Evolutionary conservation across 2,888 invertebrate species (phyloP).

Genomic region (Axea sp.): DNA sequence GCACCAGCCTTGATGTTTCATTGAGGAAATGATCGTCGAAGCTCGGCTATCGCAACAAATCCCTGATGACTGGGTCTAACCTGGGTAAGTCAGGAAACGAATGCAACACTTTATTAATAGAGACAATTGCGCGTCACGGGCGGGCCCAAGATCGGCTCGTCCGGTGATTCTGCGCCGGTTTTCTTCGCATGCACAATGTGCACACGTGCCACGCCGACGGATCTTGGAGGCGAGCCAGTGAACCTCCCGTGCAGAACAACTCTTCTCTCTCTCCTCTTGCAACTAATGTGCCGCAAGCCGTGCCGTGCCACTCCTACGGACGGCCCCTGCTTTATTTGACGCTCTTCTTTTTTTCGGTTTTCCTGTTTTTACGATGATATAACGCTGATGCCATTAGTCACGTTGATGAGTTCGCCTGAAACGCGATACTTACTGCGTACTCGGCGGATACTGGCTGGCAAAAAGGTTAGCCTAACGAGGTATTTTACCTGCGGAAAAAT

Average conservation of each 20-base stretch:
- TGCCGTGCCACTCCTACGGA: slow-evolving; percentile 64
- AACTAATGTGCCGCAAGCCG: slow-evolving; percentile 64
- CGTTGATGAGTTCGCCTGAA: slow-evolving; percentile 55
- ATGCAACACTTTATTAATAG: slow-evolving; percentile 73
- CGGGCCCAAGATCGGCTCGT: slow-evolving; percentile 66
- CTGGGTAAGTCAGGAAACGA: slow-evolving; percentile 78
- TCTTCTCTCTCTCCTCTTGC: slow-evolving; percentile 44
- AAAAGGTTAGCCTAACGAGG: slow-evolving; percentile 46
- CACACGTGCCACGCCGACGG: slow-evolving; percentile 55
- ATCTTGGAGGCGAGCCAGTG: slow-evolving; percentile 65
- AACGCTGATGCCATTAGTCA: slow-evolving; percentile 56
- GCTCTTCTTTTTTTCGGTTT: slow-evolving; percentile 50
- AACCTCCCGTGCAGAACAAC: slow-evolving; percentile 65
- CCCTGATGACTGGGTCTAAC: slow-evolving; percentile 58
- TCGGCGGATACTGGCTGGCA: slow-evolving; percentile 38
- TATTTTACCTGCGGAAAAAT: slow-evolving; percentile 40
- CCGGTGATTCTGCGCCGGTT: slow-evolving; percentile 16
- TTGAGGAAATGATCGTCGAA: slow-evolving; percentile 38
- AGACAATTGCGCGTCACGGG: slow-evolving; percentile 68
- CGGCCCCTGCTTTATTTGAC: slow-evolving; percentile 61
- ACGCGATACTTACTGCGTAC: slow-evolving; percentile 52
- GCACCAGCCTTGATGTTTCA: slow-evolving; percentile 15
- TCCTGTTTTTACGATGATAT: slow-evolving; percentile 58
- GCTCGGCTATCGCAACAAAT: slow-evolving; percentile 42
- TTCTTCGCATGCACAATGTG: slow-evolving; percentile 34